Conservation (phyloP, 2,797 vertebrate genomes). For the Ctenopoma multispine region DNA sequence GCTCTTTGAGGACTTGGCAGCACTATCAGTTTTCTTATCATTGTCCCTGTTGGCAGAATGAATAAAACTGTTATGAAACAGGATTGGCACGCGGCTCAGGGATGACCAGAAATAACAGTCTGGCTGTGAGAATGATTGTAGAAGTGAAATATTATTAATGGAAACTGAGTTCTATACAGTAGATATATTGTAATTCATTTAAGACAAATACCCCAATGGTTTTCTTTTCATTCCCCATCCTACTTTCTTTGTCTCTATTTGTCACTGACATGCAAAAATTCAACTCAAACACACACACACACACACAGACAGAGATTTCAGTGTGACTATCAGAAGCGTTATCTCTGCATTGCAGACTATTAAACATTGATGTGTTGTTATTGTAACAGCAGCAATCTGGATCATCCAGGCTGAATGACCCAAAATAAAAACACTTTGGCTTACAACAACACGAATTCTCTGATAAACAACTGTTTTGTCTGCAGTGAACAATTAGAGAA, state of each 20-base stretch:
- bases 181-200: constrained; percentile 35
- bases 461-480: constrained; percentile 74
- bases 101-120: constrained; percentile 65
- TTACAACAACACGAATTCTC: constrained; percentile 60
- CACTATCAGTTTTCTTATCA: constrained; percentile 68
- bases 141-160: constrained; percentile 47
- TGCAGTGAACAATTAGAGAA: constrained; percentile 67
- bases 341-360: constrained; percentile 80
- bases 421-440: constrained; percentile 74
- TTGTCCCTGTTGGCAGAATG: constrained; percentile 68
- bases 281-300: constrained; percentile 10
- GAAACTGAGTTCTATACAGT: constrained; percentile 35
- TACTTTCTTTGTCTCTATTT: constrained; percentile 27
- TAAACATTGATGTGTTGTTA: constrained; percentile 82
- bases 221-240: constrained; percentile 28
- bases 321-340: constrained; percentile 65
- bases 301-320: constrained; percentile 43
- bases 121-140: constrained; percentile 52
- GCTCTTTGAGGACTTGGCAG: constrained; percentile 75
- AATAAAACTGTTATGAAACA: constrained; percentile 71
- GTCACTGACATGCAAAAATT: constrained; percentile 38
- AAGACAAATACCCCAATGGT: constrained; percentile 34
- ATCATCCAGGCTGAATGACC: constrained; percentile 78
- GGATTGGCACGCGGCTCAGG: constrained; percentile 56
- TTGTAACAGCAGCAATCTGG: constrained; percentile 78